Percentiles rank a stretch among this genome's conserved stretches.
phyloP scores from a whole-genome alignment of 2,888 invertebrate species.

The Orthosia incerta region DNA sequence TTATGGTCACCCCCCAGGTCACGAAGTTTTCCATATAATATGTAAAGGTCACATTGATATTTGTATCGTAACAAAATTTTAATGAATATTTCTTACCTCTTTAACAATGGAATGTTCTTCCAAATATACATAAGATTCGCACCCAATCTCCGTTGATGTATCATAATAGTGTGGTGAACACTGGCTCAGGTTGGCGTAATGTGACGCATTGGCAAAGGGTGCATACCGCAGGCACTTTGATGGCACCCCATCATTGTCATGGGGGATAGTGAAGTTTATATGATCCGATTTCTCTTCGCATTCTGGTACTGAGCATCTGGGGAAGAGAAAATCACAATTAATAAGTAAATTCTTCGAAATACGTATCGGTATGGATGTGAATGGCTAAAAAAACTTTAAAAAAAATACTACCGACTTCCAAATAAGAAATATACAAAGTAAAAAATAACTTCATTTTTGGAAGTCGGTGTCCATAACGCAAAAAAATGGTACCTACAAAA shows the following conservation, averaged over 20 bases:
- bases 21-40: no score
- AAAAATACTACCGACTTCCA: no score
- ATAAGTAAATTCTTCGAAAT: not conserved
- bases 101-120: constrained; percentile 88
- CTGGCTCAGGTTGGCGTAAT: constrained; percentile 70
- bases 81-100: constrained; percentile 75
- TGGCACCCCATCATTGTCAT: constrained; percentile 76
- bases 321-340: constrained; percentile 40
- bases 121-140: constrained; percentile 83
- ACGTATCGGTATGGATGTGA: not conserved
- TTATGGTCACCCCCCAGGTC: no score
- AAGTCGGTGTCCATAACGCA: no score
- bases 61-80: no score
- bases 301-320: constrained; percentile 86
- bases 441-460: no score
- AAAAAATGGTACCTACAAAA: no score
- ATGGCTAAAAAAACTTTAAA: no score
- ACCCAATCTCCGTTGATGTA: constrained; percentile 79
- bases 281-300: constrained; percentile 76
- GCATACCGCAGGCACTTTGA: constrained; percentile 84
- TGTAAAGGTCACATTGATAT: no score
- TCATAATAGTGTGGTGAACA: constrained; percentile 84
- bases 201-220: constrained; percentile 74
- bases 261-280: constrained; percentile 84
- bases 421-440: no score